Evolutionary conservation across 2,797 vertebrate species (phyloP), one percentile per base, ranked within the genome.

Genomic region (Phaenicophaeus curvirostris): DNA sequence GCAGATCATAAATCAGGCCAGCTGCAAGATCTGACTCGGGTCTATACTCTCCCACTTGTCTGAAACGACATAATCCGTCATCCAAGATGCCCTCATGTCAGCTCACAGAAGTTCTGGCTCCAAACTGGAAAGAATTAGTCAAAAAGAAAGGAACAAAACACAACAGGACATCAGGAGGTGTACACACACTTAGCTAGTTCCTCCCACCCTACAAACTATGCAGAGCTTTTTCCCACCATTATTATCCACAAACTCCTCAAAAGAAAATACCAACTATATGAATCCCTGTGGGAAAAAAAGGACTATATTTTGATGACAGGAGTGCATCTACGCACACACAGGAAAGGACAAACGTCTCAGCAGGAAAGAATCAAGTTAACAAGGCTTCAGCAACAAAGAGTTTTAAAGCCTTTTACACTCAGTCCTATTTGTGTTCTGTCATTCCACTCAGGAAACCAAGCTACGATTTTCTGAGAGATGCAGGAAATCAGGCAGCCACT

Each of bases 11-110:
- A 94, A 91, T 91, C 85, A 96, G 80, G 59, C 74, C 77, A 94
- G 80, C 73, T 96, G 85, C 91, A 91, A 73, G 24, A 78, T 67
- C 59, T 71, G 59, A 95, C 89, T 89, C 42, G 24, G 54, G 74
- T 86, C 89, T 86, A 9, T 75, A 59, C 44, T 81, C 83, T 93
- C 91, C 83, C 91, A 90, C 85, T 87, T 77, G 63, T 91, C 61
- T 84, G 85, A 93, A 94, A 92, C 5, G 37, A 90, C 42, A 91
- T 31, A 81, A 95, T 94, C 78, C 87, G 94, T 96, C 92, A 95
- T 91, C 71, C 74, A 39, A 94, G 94, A 84, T 79, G 80, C 85
- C 80, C 89, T 94, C n/a, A 2, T 82, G 91, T 86, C 89, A 91
- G 76, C 53, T 94, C 57, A 63, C 67, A 82, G 73, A 90, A 94